Evolutionary conservation across 1,140 invertebrate species (phyloP).

Genomic region (Sipha flava): DNA sequence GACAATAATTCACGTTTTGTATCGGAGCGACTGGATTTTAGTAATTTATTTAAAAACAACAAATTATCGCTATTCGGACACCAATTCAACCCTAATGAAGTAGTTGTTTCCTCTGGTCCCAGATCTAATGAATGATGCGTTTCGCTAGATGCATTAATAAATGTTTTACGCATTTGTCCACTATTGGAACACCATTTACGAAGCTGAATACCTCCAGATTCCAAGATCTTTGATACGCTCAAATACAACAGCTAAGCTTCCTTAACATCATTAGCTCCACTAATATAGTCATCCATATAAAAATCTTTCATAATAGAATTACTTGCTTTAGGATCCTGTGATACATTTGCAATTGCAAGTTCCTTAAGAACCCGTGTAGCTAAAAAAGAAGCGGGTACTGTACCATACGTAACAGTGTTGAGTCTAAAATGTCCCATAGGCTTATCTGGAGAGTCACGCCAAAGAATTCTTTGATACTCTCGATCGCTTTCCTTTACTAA

Average conservation of each 20-base stretch:
- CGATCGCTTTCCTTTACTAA: constrained; percentile 31
- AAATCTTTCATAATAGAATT: constrained; percentile 41
- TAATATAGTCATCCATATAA: constrained; percentile 45
- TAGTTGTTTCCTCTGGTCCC: too few relatives aligned
- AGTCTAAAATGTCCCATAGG: constrained; percentile 39
- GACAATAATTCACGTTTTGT: constrained; percentile 31
- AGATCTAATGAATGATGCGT: too few relatives aligned
- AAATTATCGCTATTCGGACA: constrained; percentile 29
- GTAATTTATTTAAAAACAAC: too few relatives aligned
- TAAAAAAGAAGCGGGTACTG: constrained; percentile 40
- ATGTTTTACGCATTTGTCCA: too few relatives aligned
- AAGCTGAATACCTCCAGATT: too few relatives aligned
- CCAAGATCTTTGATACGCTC: too few relatives aligned
- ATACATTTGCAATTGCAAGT: constrained; percentile 37
- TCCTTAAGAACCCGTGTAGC: constrained; percentile 41
- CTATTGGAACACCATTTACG: too few relatives aligned
- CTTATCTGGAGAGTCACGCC: constrained; percentile 34
- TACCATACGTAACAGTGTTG: constrained; percentile 44
- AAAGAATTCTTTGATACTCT: constrained; percentile 38
- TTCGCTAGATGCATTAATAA: too few relatives aligned
- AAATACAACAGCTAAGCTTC: too few relatives aligned
- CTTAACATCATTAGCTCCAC: too few relatives aligned
- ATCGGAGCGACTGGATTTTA: too few relatives aligned
- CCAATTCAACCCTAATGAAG: constrained; percentile 29
- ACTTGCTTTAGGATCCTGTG: constrained; percentile 37